Evolutionary conservation across 2,113 vertebrate species (phyloP).

Genomic region (Tyrannus savana): DNA sequence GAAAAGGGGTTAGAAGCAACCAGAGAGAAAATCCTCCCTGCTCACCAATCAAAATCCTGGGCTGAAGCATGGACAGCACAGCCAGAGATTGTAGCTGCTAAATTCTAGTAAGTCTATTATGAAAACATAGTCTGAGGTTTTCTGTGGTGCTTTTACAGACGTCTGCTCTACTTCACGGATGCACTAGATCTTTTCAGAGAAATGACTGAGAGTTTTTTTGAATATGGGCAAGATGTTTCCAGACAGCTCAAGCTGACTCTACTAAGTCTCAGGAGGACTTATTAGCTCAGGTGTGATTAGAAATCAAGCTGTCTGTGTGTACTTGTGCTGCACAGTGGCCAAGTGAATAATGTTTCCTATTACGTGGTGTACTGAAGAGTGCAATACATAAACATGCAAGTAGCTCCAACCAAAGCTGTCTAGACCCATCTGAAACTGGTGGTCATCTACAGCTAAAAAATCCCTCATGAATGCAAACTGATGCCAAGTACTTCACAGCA

Average conservation of each 20-base stretch:
- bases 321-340: not conserved
- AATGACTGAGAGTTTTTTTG: not conserved
- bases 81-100: not conserved
- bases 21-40: not conserved
- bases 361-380: not conserved
- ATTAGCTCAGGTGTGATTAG: conserved; percentile 64
- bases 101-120: not conserved
- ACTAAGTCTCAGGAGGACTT: conserved; percentile 57
- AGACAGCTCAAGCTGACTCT: conserved; percentile 35
- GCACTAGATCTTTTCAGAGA: not conserved
- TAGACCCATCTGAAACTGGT: not conserved
- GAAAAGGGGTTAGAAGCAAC: not conserved
- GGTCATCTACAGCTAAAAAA: not conserved
- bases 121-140: not conserved
- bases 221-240: not conserved
- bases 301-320: conserved; percentile 21
- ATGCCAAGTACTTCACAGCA: not conserved
- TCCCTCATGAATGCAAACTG: fast-evolving
- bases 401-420: not conserved
- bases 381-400: not conserved
- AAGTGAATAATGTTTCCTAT: conserved; percentile 34
- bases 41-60: not conserved
- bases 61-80: not conserved
- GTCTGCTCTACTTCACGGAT: not conserved
- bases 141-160: not conserved